Base-by-base conservation (phyloP, 2,113 vertebrate genomes). In the Charina bottae region DNA sequence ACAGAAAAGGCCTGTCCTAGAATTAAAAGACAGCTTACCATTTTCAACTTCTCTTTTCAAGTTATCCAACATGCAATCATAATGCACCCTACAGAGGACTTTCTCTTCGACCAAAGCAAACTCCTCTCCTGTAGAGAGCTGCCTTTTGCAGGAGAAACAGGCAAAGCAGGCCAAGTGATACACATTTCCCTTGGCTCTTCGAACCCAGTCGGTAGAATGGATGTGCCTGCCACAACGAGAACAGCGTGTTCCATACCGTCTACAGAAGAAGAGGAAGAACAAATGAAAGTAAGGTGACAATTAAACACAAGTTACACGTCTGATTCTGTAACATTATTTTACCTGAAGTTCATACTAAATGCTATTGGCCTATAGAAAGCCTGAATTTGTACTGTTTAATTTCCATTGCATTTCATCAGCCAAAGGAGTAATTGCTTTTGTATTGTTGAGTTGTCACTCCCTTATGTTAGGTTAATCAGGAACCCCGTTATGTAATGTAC, bases 61-160 rank as follows among this genome's bases (percentile, higher is more conserved):
- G 91, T 99, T 99, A 96, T 99, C 99, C 97, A 99, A 92, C 99
- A 99, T 99, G 96, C 98, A 99, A 97, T 99, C 99, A 2, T 99
- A 99, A 93, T 99, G 99, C 10, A 99, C 98, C 78, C 98, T 97
- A 89, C 99, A 99, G 1, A 99, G 98, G 87, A 99, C 99, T 90
- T 99, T 98, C 92, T 99, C 99, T 94, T 99, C 99, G 15, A 99
- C 99, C 97, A 99, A 92, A 8, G 99, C 99, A 37, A 99, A 99
- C 97, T 99, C 99, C 95, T 99, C 99, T 60, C 99, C 99, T 0
- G 99, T 99, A 8, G 99, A 99, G 42, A 99, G 98, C 95, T 99
- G 99, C 3, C 99, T 97, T 91, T 99, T 99, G 97, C 99, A 99
- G 95, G 99, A 99, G 97, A 99, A 99, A 97, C 99, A 99, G 1